Conservation (phyloP, 1,140 invertebrate species). For the Drosophila saltans region DNA sequence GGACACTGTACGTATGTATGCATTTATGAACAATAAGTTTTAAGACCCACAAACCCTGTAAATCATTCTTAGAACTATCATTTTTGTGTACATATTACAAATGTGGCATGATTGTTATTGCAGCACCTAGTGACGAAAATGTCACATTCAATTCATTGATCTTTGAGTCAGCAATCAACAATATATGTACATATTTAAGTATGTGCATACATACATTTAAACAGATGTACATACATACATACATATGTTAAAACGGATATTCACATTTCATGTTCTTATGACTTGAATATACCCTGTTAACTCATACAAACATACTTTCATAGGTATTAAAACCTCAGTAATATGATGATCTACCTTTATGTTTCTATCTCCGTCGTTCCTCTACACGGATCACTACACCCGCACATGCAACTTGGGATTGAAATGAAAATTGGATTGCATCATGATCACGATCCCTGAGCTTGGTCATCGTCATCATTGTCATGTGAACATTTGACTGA, state of each 20-base stretch:
- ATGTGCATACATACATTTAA: background rate
- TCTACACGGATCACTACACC: constrained; percentile 46
- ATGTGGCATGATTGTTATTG: no score
- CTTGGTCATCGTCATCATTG: constrained; percentile 47
- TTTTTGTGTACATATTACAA: no score
- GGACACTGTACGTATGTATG: no score
- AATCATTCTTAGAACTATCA: no score
- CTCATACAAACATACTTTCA: no score
- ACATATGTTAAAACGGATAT: background rate
- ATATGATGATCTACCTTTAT: constrained; percentile 39
- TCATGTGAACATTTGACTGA: constrained; percentile 50
- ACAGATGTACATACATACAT: background rate
- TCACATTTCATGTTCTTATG: constrained; percentile 6
- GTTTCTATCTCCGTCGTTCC: background rate
- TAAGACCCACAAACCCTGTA: no score
- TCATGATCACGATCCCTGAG: constrained; percentile 57
- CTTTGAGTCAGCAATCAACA: no score
- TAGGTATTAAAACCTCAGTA: constrained; percentile 25
- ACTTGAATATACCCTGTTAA: background rate
- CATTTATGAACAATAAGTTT: no score
- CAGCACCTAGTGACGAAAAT: no score
- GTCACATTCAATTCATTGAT: no score
- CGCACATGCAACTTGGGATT: constrained; percentile 50
- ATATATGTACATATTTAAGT: no score
- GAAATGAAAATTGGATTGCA: constrained; percentile 36